Base-by-base conservation (phyloP, 2,113 vertebrate genomes). In the Trematomus loennbergii region DNA sequence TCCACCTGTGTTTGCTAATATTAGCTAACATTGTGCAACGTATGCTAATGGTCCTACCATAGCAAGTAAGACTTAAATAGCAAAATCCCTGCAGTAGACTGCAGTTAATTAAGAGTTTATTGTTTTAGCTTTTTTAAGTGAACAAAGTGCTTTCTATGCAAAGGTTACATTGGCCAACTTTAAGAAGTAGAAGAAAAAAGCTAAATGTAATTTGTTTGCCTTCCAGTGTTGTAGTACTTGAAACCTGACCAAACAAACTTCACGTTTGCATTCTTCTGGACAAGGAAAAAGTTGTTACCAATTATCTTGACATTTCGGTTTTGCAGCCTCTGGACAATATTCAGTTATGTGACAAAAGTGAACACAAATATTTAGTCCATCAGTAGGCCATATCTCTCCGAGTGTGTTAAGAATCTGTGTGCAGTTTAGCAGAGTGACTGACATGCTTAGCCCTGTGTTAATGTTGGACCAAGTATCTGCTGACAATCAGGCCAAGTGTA, bases 401-500 rank as follows among this genome's bases (percentile, higher is more conserved):
- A 54, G 8, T 46, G 11, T 59, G 33, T 59, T 52, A 9, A 58
- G 8, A 58, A 50, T 29, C 36, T 33, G 22, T 72, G 55, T 67
- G 68, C 48, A 29, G 16, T 29, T 83, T 40, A 40, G 36, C 36
- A 40, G 36, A 40, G 15, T n/a, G 53, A 72, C 54, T 50, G 25
- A 65, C 52, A 33, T 53, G 18, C 75, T 54, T 61, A 76, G 9
- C 52, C 43, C 20, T 46, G 12, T 87, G 61, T 75, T 83, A 71
- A 71, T 74, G 64, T 79, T 79, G 61, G 67, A 77, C 81, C 87
- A 85, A 80, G 70, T 73, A 61, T 67, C 45, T 50, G 61, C 72
- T 65, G 67, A 67, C 75, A 82, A 61, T 82, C 78, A 81, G 66
- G 58, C 48, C 58, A 53, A 55, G 55, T 61, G 15, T 78, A 43